phyloP scores from a whole-genome alignment of 2,888 invertebrate species.

The Plagodis dolabraria region DNA sequence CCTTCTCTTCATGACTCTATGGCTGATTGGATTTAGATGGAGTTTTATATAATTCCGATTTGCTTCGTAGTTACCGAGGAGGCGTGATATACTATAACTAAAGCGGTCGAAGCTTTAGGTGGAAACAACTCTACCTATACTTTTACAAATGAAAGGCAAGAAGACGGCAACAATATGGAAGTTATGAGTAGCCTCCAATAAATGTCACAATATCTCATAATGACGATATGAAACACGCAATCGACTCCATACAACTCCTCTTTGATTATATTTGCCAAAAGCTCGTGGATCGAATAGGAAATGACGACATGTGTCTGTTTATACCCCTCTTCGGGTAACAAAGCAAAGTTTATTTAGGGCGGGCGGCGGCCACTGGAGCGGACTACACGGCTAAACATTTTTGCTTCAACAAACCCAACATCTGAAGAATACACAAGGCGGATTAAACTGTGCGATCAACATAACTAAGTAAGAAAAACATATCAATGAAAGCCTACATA shows the following conservation, averaged over 20 bases:
- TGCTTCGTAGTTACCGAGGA: too few species aligned
- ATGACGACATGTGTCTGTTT: conserved; percentile 33
- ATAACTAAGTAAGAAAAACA: neutral
- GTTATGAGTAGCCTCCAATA: neutral
- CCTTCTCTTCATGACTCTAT: too few species aligned
- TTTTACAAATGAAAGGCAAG: too few species aligned
- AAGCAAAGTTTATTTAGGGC: conserved; percentile 44
- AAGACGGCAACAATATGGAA: too few species aligned
- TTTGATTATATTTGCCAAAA: neutral
- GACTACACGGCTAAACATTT: conserved; percentile 42
- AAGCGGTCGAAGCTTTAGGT: too few species aligned
- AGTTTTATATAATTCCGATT: too few species aligned
- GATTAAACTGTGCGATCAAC: neutral
- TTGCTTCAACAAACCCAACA: conserved; percentile 8
- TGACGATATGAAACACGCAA: conserved; percentile 21
- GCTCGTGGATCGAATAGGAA: conserved; percentile 26
- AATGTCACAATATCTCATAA: conserved; percentile 8
- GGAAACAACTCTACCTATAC: too few species aligned
- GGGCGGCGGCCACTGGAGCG: conserved; percentile 51
- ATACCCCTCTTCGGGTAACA: conserved; percentile 35
- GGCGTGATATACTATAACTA: too few species aligned
- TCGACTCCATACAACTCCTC: conserved; percentile 11
- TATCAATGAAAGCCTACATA: too few species aligned
- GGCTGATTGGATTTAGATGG: too few species aligned
- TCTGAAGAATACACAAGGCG: conserved; percentile 4